phyloP scores from a whole-genome alignment of 2,888 invertebrate species.

The Agrotis exclamationis region DNA sequence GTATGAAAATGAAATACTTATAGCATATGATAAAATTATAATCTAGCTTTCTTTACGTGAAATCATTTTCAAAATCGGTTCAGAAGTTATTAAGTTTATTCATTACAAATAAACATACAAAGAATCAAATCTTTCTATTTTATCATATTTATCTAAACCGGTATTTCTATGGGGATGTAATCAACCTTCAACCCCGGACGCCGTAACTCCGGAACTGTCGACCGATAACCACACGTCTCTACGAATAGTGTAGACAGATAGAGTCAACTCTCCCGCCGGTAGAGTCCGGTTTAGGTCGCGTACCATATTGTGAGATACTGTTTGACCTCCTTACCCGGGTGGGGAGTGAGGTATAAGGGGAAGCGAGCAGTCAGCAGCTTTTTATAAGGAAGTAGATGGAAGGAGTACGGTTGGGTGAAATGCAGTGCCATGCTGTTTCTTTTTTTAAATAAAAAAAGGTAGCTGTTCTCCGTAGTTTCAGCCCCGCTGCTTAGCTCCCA shows the following conservation, averaged over 20 bases:
- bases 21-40: too few relatives aligned
- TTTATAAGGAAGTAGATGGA: background rate
- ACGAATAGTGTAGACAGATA: conserved; percentile 24
- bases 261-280: conserved; percentile 19
- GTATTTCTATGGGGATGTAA: conserved; percentile 6
- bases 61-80: too few relatives aligned
- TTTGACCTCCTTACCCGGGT: conserved; percentile 45
- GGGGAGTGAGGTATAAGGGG: conserved; percentile 17
- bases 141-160: background rate
- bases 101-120: too few relatives aligned
- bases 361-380: conserved; percentile 20
- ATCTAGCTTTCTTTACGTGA: too few relatives aligned
- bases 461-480: too few relatives aligned
- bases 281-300: conserved; percentile 51
- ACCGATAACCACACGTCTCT: conserved; percentile 43
- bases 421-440: too few relatives aligned
- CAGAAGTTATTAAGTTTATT: too few relatives aligned
- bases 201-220: conserved; percentile 45
- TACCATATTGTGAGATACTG: conserved; percentile 46
- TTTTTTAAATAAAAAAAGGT: too few relatives aligned
- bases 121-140: too few relatives aligned
- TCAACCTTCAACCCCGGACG: conserved; percentile 59
- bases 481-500: too few relatives aligned
- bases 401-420: background rate
- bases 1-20: too few relatives aligned